Percentiles rank a stretch among this genome's conserved stretches.
phyloP scores from a whole-genome alignment of 2,888 invertebrate genomes.

The Capitulum mitella region DNA sequence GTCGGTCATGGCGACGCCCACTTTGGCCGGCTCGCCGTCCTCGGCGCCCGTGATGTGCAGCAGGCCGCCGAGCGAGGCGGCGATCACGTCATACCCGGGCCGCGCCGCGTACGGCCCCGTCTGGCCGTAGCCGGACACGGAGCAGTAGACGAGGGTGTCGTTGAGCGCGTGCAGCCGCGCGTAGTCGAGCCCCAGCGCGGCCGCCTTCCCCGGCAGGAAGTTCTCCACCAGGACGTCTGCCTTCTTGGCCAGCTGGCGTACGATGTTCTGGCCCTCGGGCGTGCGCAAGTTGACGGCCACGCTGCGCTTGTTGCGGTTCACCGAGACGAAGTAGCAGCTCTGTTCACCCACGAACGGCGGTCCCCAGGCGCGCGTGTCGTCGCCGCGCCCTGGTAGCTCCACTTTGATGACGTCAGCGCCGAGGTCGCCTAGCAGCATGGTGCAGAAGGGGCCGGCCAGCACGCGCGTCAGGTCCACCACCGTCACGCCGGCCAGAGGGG shows the following conservation, averaged over 20 bases:
- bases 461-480: conserved; percentile 41
- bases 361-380: conserved; percentile 87
- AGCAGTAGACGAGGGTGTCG: conserved; percentile 81
- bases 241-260: conserved; percentile 33
- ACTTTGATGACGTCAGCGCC: conserved; percentile 77
- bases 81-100: conserved; percentile 96
- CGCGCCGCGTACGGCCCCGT: conserved; percentile 74
- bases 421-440: conserved; percentile 49
- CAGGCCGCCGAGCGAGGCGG: conserved; percentile 84
- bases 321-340: conserved; percentile 72
- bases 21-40: conserved; percentile 77
- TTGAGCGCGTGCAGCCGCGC: conserved; percentile 59
- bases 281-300: conserved; percentile 76
- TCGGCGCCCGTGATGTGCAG: conserved; percentile 79
- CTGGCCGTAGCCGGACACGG: conserved; percentile 85
- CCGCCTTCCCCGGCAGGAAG: conserved; percentile 83
- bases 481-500: conserved; percentile 34
- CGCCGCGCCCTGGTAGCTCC: conserved; percentile 72
- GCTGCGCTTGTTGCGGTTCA: conserved; percentile 92
- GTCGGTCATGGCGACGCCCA: conserved; percentile 89
- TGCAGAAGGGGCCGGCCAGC: conserved; percentile 49
- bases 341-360: conserved; percentile 67
- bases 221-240: conserved; percentile 90
- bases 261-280: conserved; percentile 54
- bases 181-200: conserved; percentile 70